Conservation (phyloP, 2,113 vertebrate genomes). For the Pithys albifrons region DNA sequence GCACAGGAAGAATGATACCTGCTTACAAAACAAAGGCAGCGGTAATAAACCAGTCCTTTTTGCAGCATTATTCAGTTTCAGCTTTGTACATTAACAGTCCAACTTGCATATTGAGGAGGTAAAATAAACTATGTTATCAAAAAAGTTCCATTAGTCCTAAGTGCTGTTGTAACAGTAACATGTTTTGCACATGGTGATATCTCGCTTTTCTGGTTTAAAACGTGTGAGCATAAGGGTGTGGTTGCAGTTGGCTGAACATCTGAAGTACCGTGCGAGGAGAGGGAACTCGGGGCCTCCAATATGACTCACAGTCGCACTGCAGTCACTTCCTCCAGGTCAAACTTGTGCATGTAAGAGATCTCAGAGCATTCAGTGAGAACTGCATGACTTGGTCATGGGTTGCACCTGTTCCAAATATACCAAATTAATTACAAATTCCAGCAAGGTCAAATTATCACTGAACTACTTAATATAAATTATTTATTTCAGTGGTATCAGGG, state of each 20-base stretch:
- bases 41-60: not conserved
- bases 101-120: not conserved
- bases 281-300: not conserved
- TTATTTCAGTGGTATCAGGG: not conserved
- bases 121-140: not conserved
- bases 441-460: not conserved
- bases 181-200: not conserved
- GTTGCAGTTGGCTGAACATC: slow-evolving; percentile 6
- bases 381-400: not conserved
- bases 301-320: not conserved
- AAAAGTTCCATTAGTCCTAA: not conserved
- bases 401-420: not conserved
- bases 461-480: not conserved
- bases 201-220: slow-evolving; percentile 25
- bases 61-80: not conserved
- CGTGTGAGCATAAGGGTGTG: not conserved
- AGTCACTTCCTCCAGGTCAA: not conserved
- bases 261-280: not conserved
- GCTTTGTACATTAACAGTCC: not conserved
- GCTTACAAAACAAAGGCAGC: not conserved
- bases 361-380: not conserved
- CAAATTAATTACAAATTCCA: not conserved
- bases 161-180: not conserved
- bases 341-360: not conserved
- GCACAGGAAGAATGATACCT: not conserved